These are phyloP conservation scores for Triops cancriformis DNA, from an alignment of 1,140 invertebrate species.

Conservation along the genomic window DNA sequence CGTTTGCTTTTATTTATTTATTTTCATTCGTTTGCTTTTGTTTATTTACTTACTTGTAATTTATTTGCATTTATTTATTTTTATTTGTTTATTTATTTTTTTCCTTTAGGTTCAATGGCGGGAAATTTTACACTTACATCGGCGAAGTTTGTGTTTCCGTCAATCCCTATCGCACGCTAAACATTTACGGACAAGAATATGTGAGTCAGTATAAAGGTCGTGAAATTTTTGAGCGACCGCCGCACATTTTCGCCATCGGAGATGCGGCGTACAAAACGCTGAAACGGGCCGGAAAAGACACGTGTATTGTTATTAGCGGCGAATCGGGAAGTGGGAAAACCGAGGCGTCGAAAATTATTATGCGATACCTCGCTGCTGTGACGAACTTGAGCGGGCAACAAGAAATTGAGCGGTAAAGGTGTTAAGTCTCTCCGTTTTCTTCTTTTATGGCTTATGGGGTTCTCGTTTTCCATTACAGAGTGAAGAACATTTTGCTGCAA, in stretches of 20 bases:
- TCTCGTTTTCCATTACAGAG: conserved; percentile 50
- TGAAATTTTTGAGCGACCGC: conserved; percentile 86
- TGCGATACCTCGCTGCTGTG: conserved; percentile 97
- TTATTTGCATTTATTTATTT: conserved; percentile 3
- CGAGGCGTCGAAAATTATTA: conserved; percentile 97
- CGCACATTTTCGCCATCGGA: conserved; percentile 90
- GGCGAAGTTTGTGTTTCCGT: conserved; percentile 87
- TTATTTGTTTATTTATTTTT: conserved; percentile 22
- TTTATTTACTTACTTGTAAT: conserved; percentile 2
- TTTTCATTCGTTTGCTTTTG: background rate
- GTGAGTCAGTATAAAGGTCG: conserved; percentile 81
- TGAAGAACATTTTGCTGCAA: conserved; percentile 93
- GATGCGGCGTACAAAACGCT: conserved; percentile 85
- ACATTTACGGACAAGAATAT: conserved; percentile 70
- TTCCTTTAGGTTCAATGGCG: conserved; percentile 68
- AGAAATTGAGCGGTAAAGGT: conserved; percentile 79
- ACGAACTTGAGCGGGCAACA: conserved; percentile 83
- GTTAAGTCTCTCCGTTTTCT: background rate
- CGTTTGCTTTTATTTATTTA: background rate
- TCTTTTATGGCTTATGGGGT: background rate
- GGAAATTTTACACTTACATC: conserved; percentile 87
- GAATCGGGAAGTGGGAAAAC: conserved; percentile 96
- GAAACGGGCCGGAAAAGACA: conserved; percentile 79
- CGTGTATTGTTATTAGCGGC: conserved; percentile 92
- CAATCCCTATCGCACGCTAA: conserved; percentile 77